phyloP scores from a whole-genome alignment of 2,113 vertebrate species.

The Eonycteris spelaea region DNA sequence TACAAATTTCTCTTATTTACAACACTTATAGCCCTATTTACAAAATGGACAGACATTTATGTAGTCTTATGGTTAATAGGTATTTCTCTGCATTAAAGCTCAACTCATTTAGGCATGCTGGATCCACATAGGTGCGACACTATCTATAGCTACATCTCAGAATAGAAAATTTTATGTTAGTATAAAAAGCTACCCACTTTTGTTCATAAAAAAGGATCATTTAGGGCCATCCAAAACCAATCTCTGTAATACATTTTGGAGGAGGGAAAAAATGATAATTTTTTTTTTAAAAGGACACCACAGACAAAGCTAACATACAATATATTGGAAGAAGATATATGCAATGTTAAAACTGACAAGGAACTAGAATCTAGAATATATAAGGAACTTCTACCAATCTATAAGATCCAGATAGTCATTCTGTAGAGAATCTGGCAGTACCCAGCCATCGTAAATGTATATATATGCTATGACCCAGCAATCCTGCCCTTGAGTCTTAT shows the following conservation, averaged over 20 bases:
- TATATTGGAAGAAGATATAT: background rate
- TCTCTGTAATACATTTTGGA: background rate
- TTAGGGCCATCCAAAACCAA: background rate
- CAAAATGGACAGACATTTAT: background rate
- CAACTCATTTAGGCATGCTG: background rate
- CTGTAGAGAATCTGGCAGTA: background rate
- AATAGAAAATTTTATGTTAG: background rate
- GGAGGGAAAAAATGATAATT: background rate
- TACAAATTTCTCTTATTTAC: background rate
- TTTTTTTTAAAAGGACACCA: background rate
- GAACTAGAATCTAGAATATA: background rate
- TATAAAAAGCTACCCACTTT: background rate
- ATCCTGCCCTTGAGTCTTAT: background rate
- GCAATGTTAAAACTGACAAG: background rate
- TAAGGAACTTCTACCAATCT: background rate
- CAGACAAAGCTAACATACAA: background rate
- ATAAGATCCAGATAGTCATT: background rate
- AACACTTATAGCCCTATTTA: background rate
- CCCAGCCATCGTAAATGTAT: background rate
- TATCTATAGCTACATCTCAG: background rate
- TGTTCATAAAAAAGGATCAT: background rate
- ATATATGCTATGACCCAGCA: background rate
- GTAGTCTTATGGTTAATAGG: background rate
- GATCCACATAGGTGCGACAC: background rate
- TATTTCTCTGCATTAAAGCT: background rate